phyloP scores from a whole-genome alignment of 2,888 invertebrate species.

The Loripinus fragilis region DNA sequence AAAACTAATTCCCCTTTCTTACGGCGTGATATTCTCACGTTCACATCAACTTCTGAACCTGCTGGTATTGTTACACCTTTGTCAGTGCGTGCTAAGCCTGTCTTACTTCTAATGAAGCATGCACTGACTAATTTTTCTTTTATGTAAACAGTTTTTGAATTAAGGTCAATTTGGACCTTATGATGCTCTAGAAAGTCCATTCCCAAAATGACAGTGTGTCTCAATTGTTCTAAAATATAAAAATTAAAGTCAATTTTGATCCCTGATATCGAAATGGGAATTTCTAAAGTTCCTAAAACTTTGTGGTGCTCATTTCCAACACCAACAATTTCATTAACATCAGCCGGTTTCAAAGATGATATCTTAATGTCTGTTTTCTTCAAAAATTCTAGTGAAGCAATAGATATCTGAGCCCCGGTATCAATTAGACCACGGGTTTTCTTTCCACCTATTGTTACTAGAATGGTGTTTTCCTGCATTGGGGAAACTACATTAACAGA shows the following conservation, averaged over 20 bases:
- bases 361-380: neutral
- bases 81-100: neutral
- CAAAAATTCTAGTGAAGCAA: neutral
- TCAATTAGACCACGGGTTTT: neutral
- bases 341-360: neutral
- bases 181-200: neutral
- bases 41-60: neutral
- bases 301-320: neutral
- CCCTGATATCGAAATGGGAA: neutral
- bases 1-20: neutral
- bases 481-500: neutral
- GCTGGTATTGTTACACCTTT: neutral
- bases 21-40: neutral
- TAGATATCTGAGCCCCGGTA: neutral
- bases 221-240: neutral
- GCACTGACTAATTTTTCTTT: neutral
- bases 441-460: neutral
- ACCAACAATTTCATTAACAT: neutral
- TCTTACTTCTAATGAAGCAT: neutral
- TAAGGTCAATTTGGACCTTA: neutral
- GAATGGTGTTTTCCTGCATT: neutral
- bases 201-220: neutral
- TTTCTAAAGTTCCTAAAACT: neutral
- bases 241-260: neutral
- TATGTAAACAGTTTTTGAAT: neutral